Percentiles rank a stretch among this genome's conserved stretches.
These are phyloP conservation scores for Dendroctonus valens DNA, from an alignment of 1,140 invertebrate genomes.

Conservation along the genomic window DNA sequence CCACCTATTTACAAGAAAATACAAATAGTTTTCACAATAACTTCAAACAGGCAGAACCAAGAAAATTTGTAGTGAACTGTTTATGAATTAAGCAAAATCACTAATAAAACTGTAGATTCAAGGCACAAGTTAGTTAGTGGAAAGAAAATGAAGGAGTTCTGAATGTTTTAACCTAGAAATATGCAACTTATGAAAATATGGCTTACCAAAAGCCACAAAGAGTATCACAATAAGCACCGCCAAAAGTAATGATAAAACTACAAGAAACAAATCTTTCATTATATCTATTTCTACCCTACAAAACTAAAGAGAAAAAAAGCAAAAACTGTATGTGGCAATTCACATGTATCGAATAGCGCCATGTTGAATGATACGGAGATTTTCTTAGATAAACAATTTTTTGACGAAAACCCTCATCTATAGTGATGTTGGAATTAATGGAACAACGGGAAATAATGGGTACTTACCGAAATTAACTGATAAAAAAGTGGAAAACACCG, in stretches of 20 bases:
- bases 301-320: constrained; percentile 23
- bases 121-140: constrained; percentile 11
- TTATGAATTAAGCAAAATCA: no score
- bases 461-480: no score
- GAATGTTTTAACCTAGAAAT: constrained; percentile 49
- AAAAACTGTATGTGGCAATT: constrained; percentile 10
- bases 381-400: no score
- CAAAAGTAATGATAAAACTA: constrained; percentile 52
- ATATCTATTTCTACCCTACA: constrained; percentile 26
- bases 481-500: no score
- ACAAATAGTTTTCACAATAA: background rate
- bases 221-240: constrained; percentile 54
- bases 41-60: background rate
- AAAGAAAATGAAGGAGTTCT: constrained; percentile 23
- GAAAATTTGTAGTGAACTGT: constrained; percentile 15
- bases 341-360: no score
- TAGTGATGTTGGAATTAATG: no score
- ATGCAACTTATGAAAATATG: constrained; percentile 2
- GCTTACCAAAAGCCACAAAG: constrained; percentile 55
- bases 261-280: constrained; percentile 55
- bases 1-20: no score
- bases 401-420: no score
- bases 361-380: background rate
- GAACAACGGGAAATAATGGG: no score
- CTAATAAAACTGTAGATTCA: no score